A percentile compares a stretch with the other conserved stretches of the same genome.
Evolutionary conservation across 2,113 vertebrate species (phyloP).

Genomic region (Columba livia): DNA sequence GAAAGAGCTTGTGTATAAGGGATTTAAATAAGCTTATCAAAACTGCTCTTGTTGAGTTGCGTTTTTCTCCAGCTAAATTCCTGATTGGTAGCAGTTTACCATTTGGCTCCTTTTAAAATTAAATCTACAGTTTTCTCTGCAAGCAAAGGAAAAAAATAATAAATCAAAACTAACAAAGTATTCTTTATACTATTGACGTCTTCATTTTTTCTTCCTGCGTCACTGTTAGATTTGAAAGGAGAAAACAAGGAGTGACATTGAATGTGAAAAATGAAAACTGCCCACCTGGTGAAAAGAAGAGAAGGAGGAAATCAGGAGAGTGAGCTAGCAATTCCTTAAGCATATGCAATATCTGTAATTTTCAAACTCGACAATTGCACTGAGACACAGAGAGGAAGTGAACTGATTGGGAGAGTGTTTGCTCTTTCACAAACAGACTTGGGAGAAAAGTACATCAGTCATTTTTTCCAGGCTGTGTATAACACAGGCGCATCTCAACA

Average conservation of each 20-base stretch:
- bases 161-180: slow-evolving; percentile 42
- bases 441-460: not conserved
- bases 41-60: not conserved
- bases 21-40: not conserved
- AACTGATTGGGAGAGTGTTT: not conserved
- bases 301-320: not conserved
- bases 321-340: slow-evolving; percentile 3
- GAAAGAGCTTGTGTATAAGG: not conserved
- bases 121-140: slow-evolving; percentile 22
- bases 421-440: not conserved
- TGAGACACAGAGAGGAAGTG: not conserved
- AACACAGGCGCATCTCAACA: not conserved
- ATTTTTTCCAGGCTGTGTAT: not conserved
- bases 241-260: not conserved
- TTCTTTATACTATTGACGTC: not conserved
- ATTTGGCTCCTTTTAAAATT: slow-evolving; percentile 1
- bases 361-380: not conserved
- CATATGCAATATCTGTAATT: not conserved
- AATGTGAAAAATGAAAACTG: slow-evolving; percentile 23
- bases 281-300: not conserved
- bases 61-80: slow-evolving; percentile 44
- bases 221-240: slow-evolving; percentile 6
- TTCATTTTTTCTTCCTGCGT: not conserved
- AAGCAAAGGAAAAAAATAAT: slow-evolving; percentile 17
- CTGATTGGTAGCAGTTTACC: not conserved